Evolutionary conservation across 2,113 vertebrate species (phyloP), one percentile per base, ranked within the genome.

Genomic region (Alligator mississippiensis): DNA sequence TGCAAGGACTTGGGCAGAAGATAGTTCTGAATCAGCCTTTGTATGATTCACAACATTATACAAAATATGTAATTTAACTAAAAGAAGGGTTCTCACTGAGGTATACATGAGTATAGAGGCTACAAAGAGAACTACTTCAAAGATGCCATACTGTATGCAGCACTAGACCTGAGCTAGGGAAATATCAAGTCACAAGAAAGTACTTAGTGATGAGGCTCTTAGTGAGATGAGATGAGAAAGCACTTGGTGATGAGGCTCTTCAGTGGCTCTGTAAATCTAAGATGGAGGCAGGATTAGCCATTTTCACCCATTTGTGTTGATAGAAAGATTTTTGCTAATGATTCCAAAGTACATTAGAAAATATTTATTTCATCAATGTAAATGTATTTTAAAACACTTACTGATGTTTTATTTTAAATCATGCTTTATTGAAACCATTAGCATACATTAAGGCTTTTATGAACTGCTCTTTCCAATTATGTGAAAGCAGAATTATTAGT

Each of bases 1-100:
- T 2, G 19, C 38, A 90, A 84, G 77, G 91, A 27, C 82, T n/a
- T 60, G 64, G 77, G 74, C 57, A 90, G 82, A 87, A 83, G 57
- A 58, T 74, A 63, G 54, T 87, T 85, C 4, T 74, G 63, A 5
- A 82, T 90, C 54, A 25, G 70, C 54, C 84, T 6, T 77, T 64
- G 9, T 11, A 88, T 47, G 70, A 22, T 77, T 90, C 72, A 21
- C 19, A 87, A 38, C 24, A 54, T 7, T 54, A 72, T 60, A 25
- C 66, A 14, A 63, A 19, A 81, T 30, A 27, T 62, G 25, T 58
- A 79, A 34, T 82, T 54, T 63, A 22, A 77, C 17, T 57, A 63
- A 77, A 47, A 4, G 11, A 81, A 15, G 8, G 57, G 60, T 83
- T 66, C 38, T 64, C 38, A 74, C 25, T 84, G 72, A 2, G 80